Evolutionary conservation across 2,888 invertebrate species (phyloP), one percentile per base, ranked within the genome.

Genomic region (Balanococcus diminutus): DNA sequence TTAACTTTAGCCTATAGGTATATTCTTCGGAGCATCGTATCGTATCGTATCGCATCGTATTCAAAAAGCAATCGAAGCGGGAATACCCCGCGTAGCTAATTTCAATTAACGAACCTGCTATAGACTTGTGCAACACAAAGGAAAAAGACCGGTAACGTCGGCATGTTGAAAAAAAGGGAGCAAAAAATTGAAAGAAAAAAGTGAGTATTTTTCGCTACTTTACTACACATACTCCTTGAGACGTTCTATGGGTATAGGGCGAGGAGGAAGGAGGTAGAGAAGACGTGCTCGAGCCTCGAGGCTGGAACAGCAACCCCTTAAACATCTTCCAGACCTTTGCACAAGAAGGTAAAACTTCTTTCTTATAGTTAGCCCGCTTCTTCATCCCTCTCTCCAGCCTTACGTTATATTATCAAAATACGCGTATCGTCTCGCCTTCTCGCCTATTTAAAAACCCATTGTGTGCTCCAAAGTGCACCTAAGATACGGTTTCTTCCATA

Each of bases 371-470:
- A 56, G 6, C 56, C 16, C 6, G 51, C 51, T 16, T 14, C n/a
- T 51, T 16, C 51, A 51, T 51, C 22, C 22, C 9, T 22, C 22
- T 1, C 5, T 19, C 0, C 19, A 22, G 22, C 22, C 8, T 4
- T 4, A 56, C 22, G 22, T 19, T 51, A 5, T 22, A 56, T 22
- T 14, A 56, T 56, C 56, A 56, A 56, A 56, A 67, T 67, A 67
- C 67, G 67, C 67, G 67, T 67, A 67, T 67, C 67, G 25, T 67
- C 67, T 67, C 67, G 67, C 67, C 67, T 67, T 56, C 56, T 56
- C 56, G 56, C 56, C 56, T 56, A 56, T 56, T 56, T 56, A 56
- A 56, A 22, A 56, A 22, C 22, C 22, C 22, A 56, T 56, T 56
- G 56, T 56, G 22, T 6, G 56, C 22, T 56, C 1, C 9, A 19